Evolutionary conservation across 1,140 invertebrate species (phyloP).

Genomic region (Gyrodactylus bullatarudis): DNA sequence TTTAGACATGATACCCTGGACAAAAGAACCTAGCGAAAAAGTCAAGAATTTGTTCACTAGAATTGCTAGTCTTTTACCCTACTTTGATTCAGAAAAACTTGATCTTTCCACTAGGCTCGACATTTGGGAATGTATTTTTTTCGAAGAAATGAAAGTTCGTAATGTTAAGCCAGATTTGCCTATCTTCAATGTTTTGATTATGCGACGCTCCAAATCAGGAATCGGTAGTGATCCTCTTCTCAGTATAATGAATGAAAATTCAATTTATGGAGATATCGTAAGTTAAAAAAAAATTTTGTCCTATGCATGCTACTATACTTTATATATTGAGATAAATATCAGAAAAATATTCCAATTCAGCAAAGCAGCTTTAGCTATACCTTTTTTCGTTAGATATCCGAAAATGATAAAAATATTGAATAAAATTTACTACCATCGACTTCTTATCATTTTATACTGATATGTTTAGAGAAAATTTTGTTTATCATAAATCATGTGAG

Average conservation of each 20-base stretch:
- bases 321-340: too few species aligned
- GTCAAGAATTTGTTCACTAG: neutral
- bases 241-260: neutral
- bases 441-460: too few species aligned
- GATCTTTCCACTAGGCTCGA: neutral
- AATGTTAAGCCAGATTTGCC: neutral
- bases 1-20: neutral
- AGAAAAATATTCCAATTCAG: too few species aligned
- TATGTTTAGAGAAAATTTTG: too few species aligned
- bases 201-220: neutral
- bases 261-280: neutral
- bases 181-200: neutral
- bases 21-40: neutral
- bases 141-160: neutral
- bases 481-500: too few species aligned
- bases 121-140: neutral
- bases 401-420: too few species aligned
- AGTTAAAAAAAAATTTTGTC: too few species aligned
- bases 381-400: too few species aligned
- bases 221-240: neutral
- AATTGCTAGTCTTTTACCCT: neutral
- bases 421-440: too few species aligned
- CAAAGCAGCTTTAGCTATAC: too few species aligned
- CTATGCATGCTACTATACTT: too few species aligned
- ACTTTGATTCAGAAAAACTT: neutral